Evolutionary conservation across 2,888 invertebrate genomes (phyloP), one percentile per base, ranked within the genome.

Genomic region (Sinotaia quadrata): DNA sequence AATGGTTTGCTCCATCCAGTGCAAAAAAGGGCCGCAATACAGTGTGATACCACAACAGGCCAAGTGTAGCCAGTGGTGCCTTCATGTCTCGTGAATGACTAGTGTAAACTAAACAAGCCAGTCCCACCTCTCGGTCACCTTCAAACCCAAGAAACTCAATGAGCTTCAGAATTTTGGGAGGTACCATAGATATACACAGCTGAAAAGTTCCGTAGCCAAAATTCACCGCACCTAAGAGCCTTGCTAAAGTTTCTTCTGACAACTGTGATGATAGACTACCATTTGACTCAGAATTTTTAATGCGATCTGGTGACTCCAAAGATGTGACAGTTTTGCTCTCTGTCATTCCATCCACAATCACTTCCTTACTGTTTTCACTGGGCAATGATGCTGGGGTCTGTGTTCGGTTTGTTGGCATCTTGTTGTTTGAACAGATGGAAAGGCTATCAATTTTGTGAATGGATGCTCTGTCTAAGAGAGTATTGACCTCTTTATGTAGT

Each of bases 191-290:
- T 62, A 93, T 90, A 73, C 92, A 91, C 66, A 93, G 37, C 57
- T 72, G 72, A 81, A 93, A 92, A 44, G 92, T 88, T 18, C 93
- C 93, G 78, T 92, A 93, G 4, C 93, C 93, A 83, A 93, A 93
- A 78, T 92, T 92, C 7, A 93, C 92, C 0, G 92, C 92, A 7
- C 92, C 91, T 90, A 92, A 91, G 49, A 93, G 85, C n/a, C 92
- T 37, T n/a, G 67, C 41, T 1, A 72, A 41, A 5, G 37, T 59
- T 15, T 69, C 69, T 12, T 51, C 52, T 0, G 72, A 67, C 31
- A 72, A 21, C 4, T 57, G 60, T 8, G 8, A 57, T 4, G 5
- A 12, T 18, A 47, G 5, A 12, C 47, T 3, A 47, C 18, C 4
- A 47, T 41, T 41, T 12, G 41, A 41, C 41, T 12, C n/a, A n/a